Evolutionary conservation across 1,140 invertebrate species (phyloP), one percentile per base, ranked within the genome.

Genomic region (Chlorops oryzae): DNA sequence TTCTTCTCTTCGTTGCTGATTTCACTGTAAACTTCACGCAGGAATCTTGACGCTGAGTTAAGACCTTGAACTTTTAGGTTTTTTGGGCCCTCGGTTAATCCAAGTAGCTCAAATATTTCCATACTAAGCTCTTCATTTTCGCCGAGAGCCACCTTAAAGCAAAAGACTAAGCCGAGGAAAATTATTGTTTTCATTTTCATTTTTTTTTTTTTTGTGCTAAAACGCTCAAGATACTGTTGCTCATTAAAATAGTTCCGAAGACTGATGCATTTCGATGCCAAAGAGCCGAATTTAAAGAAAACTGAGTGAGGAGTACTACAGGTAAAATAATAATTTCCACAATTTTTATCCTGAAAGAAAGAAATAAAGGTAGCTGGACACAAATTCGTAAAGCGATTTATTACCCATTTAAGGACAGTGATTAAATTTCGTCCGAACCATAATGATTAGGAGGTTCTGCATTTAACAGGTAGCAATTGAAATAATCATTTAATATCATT

Each of bases 21-120:
- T 48, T 70, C 62, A 28, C 65, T 70, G 52, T 70, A 70, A 1
- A 70, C 58, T 41, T 70, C 62, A n/a, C 70, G 55, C 12, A 70
- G 44, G 38, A 70, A 70, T 27, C 70, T 65, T 0, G 66, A 59
- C 0, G 66, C 66, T 0, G 66, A 58, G 20, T 67, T 69, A 41
- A 41, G 12, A 5, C n/a, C 35, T 38, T 48, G 40, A n/a, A 15
- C 41, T 7, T 34, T 47, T 3, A 47, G 15, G 3, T 38, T 32
- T 7, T 20, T 32, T 7, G 38, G 47, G 6, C 28, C 15, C n/a
- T 38, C 27, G 3, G 24, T 27, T 5, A 48, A 24, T 4, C 51
- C 51, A 15, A 49, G 24, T 38, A 53, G 32, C 23, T 53, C 51
- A 3, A 37, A 53, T 22, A n/a, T 35, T 5, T 25, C 20, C 5